Evolutionary conservation across 2,888 invertebrate genomes (phyloP).

Genomic region (Epirrita christyi): DNA sequence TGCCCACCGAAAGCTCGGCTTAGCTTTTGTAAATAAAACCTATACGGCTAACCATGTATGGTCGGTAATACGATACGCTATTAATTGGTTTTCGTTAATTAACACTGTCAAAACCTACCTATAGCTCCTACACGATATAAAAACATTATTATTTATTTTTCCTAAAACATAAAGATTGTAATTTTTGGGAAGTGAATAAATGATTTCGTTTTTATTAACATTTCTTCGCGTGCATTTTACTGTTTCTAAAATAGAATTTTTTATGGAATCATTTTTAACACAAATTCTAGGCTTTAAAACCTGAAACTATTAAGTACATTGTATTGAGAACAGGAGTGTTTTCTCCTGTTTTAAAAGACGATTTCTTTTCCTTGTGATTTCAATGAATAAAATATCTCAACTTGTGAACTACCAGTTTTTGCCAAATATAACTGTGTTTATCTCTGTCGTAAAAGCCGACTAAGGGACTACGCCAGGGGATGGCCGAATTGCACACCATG

Average conservation of each 20-base stretch:
- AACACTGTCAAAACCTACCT: not conserved
- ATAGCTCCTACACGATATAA: not conserved
- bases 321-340: too few relatives aligned
- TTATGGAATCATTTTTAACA: too few relatives aligned
- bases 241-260: not conserved
- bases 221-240: not conserved
- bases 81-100: slow-evolving; percentile 23
- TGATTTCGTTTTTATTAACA: slow-evolving; percentile 20
- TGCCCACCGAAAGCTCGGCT: slow-evolving; percentile 40
- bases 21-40: slow-evolving; percentile 41
- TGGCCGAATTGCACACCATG: too few relatives aligned
- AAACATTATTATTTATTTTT: slow-evolving; percentile 3
- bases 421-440: too few relatives aligned
- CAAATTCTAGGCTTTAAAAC: too few relatives aligned
- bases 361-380: too few relatives aligned
- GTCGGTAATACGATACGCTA: slow-evolving; percentile 17
- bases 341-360: too few relatives aligned
- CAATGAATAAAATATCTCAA: too few relatives aligned
- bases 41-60: slow-evolving; percentile 16
- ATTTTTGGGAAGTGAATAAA: slow-evolving; percentile 19
- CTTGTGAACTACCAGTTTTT: too few relatives aligned
- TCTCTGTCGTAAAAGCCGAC: too few relatives aligned
- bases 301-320: too few relatives aligned
- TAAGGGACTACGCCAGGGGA: too few relatives aligned
- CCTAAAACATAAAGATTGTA: slow-evolving; percentile 3